A percentile compares a stretch with the other conserved stretches of the same genome.
Evolutionary conservation across 2,113 vertebrate genomes (phyloP).

Genomic region (Pterocles gutturalis): DNA sequence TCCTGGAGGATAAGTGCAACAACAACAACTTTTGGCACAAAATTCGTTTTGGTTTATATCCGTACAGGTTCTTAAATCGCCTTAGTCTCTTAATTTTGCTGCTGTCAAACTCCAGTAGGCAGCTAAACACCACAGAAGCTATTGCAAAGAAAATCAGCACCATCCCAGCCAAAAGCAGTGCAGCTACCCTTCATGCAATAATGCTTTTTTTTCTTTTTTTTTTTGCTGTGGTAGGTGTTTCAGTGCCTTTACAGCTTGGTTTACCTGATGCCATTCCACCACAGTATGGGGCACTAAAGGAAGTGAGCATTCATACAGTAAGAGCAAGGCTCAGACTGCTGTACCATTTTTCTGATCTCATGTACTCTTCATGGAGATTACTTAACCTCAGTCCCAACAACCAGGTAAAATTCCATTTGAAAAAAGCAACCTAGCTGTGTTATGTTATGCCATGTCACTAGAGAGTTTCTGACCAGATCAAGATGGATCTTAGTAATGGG

Average conservation of each 20-base stretch:
- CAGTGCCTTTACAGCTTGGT: slow-evolving; percentile 85
- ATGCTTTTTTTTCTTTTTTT: neutral
- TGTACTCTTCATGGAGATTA: slow-evolving; percentile 88
- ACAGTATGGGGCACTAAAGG: slow-evolving; percentile 83
- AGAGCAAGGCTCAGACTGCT: slow-evolving; percentile 84
- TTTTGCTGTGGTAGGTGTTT: slow-evolving; percentile 75
- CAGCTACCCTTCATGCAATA: neutral
- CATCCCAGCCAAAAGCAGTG: neutral
- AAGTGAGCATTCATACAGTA: slow-evolving; percentile 83
- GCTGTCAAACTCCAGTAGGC: fast-evolving
- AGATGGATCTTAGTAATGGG: neutral
- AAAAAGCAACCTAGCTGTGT: neutral
- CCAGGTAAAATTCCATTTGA: slow-evolving; percentile 75
- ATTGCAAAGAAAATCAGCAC: neutral
- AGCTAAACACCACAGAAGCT: neutral
- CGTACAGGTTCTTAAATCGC: neutral
- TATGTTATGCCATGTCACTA: neutral
- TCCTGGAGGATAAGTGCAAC: neutral
- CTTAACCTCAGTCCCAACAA: slow-evolving; percentile 89
- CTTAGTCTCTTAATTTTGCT: neutral
- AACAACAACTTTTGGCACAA: neutral
- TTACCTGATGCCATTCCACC: slow-evolving; percentile 83
- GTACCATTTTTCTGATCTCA: slow-evolving; percentile 89
- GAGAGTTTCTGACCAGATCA: neutral
- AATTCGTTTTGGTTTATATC: neutral